phyloP scores from a whole-genome alignment of 2,797 vertebrate genomes.

The Columba guinea region DNA sequence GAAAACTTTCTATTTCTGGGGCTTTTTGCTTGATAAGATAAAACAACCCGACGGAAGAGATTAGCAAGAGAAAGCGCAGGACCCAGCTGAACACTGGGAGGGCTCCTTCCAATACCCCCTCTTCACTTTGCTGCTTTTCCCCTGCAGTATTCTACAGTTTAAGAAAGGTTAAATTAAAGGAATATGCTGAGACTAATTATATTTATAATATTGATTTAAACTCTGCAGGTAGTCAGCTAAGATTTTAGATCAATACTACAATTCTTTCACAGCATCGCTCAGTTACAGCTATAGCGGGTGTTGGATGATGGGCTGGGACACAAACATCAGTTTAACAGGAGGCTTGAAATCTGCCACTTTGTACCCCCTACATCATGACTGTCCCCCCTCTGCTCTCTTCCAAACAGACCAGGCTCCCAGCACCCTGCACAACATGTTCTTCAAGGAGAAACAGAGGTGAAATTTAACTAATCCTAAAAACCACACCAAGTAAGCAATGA shows the following conservation, averaged over 20 bases:
- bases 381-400: not conserved
- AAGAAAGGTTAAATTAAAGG: not conserved
- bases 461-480: not conserved
- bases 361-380: fast-evolving
- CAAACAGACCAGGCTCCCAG: not conserved
- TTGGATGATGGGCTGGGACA: not conserved
- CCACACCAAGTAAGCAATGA: not conserved
- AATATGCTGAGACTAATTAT: not conserved
- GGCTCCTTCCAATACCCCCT: not conserved
- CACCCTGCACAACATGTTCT: not conserved
- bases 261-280: not conserved
- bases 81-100: not conserved
- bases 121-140: not conserved
- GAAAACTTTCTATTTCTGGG: constrained; percentile 86
- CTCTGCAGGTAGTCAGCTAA: not conserved
- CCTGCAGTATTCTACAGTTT: not conserved
- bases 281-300: fast-evolving
- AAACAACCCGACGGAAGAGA: constrained; percentile 71
- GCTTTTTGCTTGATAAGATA: constrained; percentile 85
- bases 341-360: not conserved
- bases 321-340: fast-evolving
- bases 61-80: constrained; percentile 60
- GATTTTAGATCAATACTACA: not conserved
- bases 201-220: not conserved
- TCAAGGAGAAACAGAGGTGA: not conserved